Evolutionary conservation across 2,888 invertebrate genomes (phyloP).

Genomic region (Carterocephalus palaemon): DNA sequence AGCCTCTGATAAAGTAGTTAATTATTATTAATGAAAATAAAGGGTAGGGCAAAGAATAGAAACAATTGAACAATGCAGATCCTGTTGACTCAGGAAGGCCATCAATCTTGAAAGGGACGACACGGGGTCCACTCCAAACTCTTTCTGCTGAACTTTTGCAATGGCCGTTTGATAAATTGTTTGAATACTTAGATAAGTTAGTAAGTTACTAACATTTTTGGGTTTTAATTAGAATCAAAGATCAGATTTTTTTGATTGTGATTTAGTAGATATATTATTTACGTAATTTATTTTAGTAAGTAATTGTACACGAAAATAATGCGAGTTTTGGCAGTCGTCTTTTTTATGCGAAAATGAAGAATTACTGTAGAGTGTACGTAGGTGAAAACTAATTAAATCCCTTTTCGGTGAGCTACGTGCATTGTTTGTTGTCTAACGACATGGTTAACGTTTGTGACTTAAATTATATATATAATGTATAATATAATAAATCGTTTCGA

Average conservation of each 20-base stretch:
- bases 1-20: neutral
- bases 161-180: constrained; percentile 66
- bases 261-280: neutral
- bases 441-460: too few species aligned
- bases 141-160: constrained; percentile 66
- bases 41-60: constrained; percentile 45
- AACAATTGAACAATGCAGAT: constrained; percentile 42
- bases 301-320: neutral
- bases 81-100: constrained; percentile 52
- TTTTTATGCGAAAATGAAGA: too few species aligned
- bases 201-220: too few species aligned
- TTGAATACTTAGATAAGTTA: constrained; percentile 49
- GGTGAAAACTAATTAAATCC: too few species aligned
- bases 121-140: constrained; percentile 62
- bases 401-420: too few species aligned
- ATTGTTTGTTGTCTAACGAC: too few species aligned
- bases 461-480: too few species aligned
- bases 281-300: neutral
- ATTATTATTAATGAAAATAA: constrained; percentile 39
- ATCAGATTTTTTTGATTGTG: constrained; percentile 6
- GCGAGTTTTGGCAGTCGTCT: constrained; percentile 3
- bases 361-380: too few species aligned
- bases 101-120: constrained; percentile 68
- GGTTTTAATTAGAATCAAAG: constrained; percentile 16
- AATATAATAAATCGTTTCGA: too few species aligned